phyloP scores from a whole-genome alignment of 2,113 vertebrate genomes.

The Garra rufa region DNA sequence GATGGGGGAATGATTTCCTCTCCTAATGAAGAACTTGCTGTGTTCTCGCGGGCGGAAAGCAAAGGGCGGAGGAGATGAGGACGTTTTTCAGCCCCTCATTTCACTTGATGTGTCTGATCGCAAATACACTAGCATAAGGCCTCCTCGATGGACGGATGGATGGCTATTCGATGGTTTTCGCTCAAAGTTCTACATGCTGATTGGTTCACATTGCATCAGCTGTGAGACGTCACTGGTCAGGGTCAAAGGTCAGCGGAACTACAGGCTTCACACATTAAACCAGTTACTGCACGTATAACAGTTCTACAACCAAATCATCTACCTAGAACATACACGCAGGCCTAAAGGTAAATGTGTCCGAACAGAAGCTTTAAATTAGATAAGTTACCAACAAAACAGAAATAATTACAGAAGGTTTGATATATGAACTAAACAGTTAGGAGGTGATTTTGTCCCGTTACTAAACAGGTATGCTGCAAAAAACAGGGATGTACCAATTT shows the following conservation, averaged over 20 bases:
- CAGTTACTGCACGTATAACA: too few species aligned
- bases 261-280: neutral
- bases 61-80: conserved; percentile 49
- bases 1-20: conserved; percentile 59
- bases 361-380: neutral
- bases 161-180: neutral
- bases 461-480: neutral
- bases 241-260: neutral
- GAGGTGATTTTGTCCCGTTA: neutral
- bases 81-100: conserved; percentile 30
- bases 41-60: conserved; percentile 52
- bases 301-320: neutral
- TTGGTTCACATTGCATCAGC: neutral
- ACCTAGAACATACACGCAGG: neutral
- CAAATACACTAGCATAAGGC: neutral
- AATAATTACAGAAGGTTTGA: too few species aligned
- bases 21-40: conserved; percentile 61
- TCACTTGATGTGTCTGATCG: conserved; percentile 28
- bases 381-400: neutral
- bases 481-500: neutral
- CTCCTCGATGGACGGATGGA: neutral
- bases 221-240: neutral
- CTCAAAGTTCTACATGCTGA: neutral
- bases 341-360: neutral
- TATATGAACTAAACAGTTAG: too few species aligned